A percentile compares a stretch with the other conserved stretches of the same genome.
Conservation (phyloP, 2,113 vertebrate species). For the Neotragus pygmaeus region DNA sequence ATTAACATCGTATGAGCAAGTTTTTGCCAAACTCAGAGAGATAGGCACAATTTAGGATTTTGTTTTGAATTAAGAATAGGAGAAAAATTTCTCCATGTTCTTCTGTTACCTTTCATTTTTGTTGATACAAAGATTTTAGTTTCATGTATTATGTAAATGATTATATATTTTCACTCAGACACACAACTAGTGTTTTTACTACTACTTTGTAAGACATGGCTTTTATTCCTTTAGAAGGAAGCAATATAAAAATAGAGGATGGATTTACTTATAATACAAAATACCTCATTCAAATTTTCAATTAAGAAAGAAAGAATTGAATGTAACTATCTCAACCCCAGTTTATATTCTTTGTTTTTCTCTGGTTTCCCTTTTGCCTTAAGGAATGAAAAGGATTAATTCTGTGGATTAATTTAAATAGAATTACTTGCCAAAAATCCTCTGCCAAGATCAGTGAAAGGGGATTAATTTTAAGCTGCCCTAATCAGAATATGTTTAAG, state of each 20-base stretch:
- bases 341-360: conserved; percentile 86
- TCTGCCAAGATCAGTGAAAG: conserved; percentile 89
- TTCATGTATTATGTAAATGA: conserved; percentile 42
- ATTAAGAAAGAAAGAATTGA: conserved; percentile 80
- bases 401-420: conserved; percentile 89
- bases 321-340: conserved; percentile 83
- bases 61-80: not conserved
- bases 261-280: conserved; percentile 63
- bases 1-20: not conserved
- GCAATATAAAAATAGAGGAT: conserved; percentile 66
- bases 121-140: conserved; percentile 8
- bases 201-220: conserved; percentile 45
- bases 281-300: conserved; percentile 68
- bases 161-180: not conserved
- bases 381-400: conserved; percentile 89
- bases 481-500: conserved; percentile 80
- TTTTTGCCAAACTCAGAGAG: not conserved
- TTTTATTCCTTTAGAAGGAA: conserved; percentile 65
- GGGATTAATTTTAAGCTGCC: conserved; percentile 88
- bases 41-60: not conserved
- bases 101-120: conserved; percentile 19
- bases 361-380: conserved; percentile 79
- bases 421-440: conserved; percentile 85
- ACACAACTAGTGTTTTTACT: conserved; percentile 6
- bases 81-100: not conserved